These are phyloP conservation scores for Galago senegalensis DNA, from an alignment of 2,797 vertebrate species.

Conservation along the genomic window DNA sequence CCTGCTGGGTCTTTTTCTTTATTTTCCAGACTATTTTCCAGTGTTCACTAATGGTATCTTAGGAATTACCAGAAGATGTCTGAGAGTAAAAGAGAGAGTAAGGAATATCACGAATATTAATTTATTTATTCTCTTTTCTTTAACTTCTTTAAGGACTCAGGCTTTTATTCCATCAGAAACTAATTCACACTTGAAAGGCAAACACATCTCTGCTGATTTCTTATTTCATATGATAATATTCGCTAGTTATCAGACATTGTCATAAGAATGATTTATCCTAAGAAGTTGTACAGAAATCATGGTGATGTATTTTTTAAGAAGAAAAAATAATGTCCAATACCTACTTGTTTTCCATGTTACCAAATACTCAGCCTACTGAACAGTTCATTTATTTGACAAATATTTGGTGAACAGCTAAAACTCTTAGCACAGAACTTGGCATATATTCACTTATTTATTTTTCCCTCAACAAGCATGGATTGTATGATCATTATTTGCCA, in stretches of 20 bases:
- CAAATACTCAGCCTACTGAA: neutral
- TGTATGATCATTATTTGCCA: neutral
- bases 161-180: neutral
- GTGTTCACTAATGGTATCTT: neutral
- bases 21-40: neutral
- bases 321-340: neutral
- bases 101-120: neutral
- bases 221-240: neutral
- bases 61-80: neutral
- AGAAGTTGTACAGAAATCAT: neutral
- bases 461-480: neutral
- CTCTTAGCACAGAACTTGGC: neutral
- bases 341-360: neutral
- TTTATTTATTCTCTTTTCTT: neutral
- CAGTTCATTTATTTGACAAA: constrained; percentile 55
- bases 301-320: neutral
- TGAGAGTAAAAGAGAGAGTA: neutral
- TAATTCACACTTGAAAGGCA: neutral
- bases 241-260: neutral
- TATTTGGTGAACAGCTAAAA: constrained; percentile 65
- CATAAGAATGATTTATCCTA: neutral
- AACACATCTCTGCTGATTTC: neutral
- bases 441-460: constrained; percentile 24
- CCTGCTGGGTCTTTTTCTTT: neutral
- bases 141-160: neutral